Base-by-base conservation (phyloP, 1,140 invertebrate genomes). In the Zeugodacus cucurbitae region DNA sequence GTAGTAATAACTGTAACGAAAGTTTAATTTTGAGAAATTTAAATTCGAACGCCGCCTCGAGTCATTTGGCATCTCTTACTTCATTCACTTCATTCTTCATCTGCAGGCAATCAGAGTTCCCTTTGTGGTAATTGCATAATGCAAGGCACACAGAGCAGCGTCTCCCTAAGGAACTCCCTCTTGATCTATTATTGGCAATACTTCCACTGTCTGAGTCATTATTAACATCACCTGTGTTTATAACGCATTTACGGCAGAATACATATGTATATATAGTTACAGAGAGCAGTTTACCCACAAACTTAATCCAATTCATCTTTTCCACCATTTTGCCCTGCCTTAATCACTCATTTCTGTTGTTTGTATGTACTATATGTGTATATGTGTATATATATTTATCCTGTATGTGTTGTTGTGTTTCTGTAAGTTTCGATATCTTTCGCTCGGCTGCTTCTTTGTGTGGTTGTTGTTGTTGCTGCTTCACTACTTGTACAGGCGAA, bases 391-490 rank as follows among this genome's bases (percentile, higher is more conserved):
- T 20, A 67, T 34, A 67, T 34, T 0, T 67, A 32, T 67, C 11
- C 17, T 29, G 20, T 82, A 14, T 82, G 17, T 48, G 26, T 48
- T 44, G 34, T 26, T 34, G 41, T 74, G 32, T 26, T 82, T 26
- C 20, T 48, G n/a, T 41, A n/a, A 20, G 41, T 82, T 82, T n/a
- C 74, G n/a, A 48, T 82, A 37, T 44, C 22, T 82, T 82, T 26
- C 74, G 34, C 74, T 48, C 74, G 11, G 41, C 26, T 82, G 74
- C 22, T 26, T 82, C 74, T 29, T 48, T 82, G n/a, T n/a, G n/a
- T n/a, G n/a, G n/a, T n/a, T n/a, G n/a, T n/a, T n/a, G n/a, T 82
- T 54, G 74, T 82, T 82, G 74, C 48, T 54, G 22, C 48, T 82
- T 82, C 17, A 4, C 41, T n/a, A n/a, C n/a, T n/a, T n/a, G n/a